Evolutionary conservation across 1,140 invertebrate species (phyloP).

Genomic region (Hirudo medicinalis): DNA sequence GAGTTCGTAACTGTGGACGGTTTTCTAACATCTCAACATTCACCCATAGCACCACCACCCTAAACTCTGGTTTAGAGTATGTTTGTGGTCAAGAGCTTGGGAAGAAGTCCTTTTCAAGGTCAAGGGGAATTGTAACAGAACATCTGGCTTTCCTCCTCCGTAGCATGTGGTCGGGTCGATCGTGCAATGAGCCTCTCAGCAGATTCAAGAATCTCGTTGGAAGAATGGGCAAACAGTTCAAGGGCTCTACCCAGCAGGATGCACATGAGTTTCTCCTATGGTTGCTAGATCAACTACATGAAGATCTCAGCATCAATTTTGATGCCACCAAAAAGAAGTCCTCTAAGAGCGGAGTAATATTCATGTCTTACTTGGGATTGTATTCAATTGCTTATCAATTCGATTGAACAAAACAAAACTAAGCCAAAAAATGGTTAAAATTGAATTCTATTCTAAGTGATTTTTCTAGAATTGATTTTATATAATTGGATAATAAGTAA

Average conservation of each 20-base stretch:
- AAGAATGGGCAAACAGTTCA: slow-evolving; percentile 35
- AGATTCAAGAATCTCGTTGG: slow-evolving; percentile 71
- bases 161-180: slow-evolving; percentile 77
- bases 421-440: too few species aligned
- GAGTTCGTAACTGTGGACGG: neutral
- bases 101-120: neutral
- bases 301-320: slow-evolving; percentile 54
- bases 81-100: neutral
- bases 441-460: too few species aligned
- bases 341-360: slow-evolving; percentile 69
- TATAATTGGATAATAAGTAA: too few species aligned
- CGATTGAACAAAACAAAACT: too few species aligned
- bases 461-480: too few species aligned
- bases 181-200: slow-evolving; percentile 74
- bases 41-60: neutral
- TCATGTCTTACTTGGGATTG: neutral
- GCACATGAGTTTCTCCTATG: slow-evolving; percentile 95
- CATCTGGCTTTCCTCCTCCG: slow-evolving; percentile 68
- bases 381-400: too few species aligned
- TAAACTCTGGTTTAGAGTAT: neutral
- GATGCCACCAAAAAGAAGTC: slow-evolving; percentile 44
- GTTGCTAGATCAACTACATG: slow-evolving; percentile 90
- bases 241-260: slow-evolving; percentile 49
- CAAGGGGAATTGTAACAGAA: slow-evolving; percentile 75
- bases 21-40: neutral